Conservation (phyloP, 2,113 vertebrate species). For the Pedionomus torquatus region DNA sequence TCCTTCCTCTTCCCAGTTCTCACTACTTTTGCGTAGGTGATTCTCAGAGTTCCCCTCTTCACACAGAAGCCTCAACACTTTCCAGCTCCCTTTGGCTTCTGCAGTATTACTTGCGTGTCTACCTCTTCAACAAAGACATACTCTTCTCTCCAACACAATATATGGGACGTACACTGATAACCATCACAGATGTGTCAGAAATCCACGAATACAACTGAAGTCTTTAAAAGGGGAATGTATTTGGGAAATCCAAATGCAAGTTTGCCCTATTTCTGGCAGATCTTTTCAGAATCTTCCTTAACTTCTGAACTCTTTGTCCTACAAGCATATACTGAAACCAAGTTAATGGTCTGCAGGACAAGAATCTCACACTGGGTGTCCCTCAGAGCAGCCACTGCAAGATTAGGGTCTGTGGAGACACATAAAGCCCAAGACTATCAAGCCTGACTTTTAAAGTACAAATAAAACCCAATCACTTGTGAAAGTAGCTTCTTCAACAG, state of each 20-base stretch:
- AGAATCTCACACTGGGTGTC: background rate
- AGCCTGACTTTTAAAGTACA: background rate
- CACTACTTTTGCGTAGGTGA: background rate
- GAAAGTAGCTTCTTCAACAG: constrained; percentile 95
- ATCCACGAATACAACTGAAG: background rate
- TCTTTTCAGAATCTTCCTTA: background rate
- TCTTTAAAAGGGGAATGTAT: background rate
- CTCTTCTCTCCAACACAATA: background rate
- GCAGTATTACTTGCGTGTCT: background rate
- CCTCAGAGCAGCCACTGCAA: background rate
- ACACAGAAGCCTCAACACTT: background rate
- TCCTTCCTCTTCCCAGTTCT: background rate
- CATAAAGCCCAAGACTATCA: background rate
- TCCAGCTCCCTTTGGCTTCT: background rate
- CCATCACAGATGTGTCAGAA: background rate
- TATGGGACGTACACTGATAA: background rate
- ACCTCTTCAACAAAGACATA: background rate
- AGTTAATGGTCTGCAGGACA: background rate
- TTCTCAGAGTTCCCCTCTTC: background rate
- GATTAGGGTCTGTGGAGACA: background rate
- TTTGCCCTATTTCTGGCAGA: background rate
- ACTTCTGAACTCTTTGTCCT: background rate
- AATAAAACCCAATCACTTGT: constrained; percentile 79
- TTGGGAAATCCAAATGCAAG: background rate
- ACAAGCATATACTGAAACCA: background rate